These are phyloP conservation scores for Metallyticus violacea DNA, from an alignment of 2,888 invertebrate genomes.

Conservation along the genomic window DNA sequence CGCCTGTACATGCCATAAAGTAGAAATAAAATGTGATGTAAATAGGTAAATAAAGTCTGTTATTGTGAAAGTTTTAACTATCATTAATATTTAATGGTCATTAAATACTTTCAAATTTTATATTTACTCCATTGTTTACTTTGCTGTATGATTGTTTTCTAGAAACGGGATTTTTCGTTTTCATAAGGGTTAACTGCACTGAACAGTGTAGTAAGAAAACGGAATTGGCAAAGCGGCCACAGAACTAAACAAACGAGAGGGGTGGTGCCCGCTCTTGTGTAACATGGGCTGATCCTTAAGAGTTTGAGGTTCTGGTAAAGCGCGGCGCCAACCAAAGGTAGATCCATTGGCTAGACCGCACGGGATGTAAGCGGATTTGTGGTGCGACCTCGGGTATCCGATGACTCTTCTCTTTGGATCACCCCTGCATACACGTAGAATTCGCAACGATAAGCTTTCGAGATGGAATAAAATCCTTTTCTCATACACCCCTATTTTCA, in stretches of 20 bases:
- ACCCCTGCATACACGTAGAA: background rate
- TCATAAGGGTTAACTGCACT: too few relatives aligned
- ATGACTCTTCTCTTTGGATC: background rate
- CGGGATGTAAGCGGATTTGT: conserved; percentile 8
- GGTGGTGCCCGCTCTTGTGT: background rate
- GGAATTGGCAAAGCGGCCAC: background rate
- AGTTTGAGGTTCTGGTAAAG: background rate
- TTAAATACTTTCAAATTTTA: too few relatives aligned
- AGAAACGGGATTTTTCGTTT: too few relatives aligned
- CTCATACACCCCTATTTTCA: background rate
- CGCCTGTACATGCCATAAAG: too few relatives aligned
- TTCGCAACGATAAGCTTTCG: background rate
- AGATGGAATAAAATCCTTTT: background rate
- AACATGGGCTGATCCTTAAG: background rate
- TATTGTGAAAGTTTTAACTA: too few relatives aligned
- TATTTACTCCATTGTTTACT: too few relatives aligned
- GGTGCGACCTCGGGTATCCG: conserved; percentile 3
- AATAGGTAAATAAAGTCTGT: too few relatives aligned
- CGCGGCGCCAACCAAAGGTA: background rate
- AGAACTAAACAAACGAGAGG: background rate
- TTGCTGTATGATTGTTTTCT: too few relatives aligned
- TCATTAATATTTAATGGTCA: too few relatives aligned
- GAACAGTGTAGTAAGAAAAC: background rate
- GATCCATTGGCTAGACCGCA: background rate
- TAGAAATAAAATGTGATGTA: too few relatives aligned